These are phyloP conservation scores for Pseudochirops corinnae DNA, from an alignment of 2,797 vertebrate genomes.

Conservation along the genomic window DNA sequence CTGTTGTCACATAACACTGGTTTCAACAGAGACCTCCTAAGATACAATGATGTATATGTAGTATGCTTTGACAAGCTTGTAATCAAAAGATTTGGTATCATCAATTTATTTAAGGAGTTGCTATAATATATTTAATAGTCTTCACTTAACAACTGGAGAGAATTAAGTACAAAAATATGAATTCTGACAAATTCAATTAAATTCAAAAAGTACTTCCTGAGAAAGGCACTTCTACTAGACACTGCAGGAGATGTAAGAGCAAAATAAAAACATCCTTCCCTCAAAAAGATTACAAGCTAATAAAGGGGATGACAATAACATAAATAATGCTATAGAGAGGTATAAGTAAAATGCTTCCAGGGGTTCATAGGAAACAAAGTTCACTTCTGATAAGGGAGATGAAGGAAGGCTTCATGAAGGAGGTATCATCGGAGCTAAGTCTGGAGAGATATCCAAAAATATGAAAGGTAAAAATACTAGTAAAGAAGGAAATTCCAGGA, in stretches of 20 bases:
- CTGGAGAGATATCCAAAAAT: background rate
- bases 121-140: background rate
- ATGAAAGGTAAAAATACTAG: background rate
- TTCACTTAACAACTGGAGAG: background rate
- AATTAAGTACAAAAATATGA: background rate
- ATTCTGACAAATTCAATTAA: background rate
- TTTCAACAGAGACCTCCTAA: background rate
- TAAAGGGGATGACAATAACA: background rate
- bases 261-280: background rate
- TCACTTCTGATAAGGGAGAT: background rate
- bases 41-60: background rate
- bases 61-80: background rate
- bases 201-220: background rate
- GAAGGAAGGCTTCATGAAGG: background rate
- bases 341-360: background rate
- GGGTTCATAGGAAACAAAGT: background rate
- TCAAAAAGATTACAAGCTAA: background rate
- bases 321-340: background rate
- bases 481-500: background rate
- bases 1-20: background rate
- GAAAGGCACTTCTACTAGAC: background rate
- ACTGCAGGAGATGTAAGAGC: background rate
- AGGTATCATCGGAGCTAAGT: background rate
- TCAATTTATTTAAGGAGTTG: background rate
- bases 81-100: background rate